Evolutionary conservation across 2,113 vertebrate species (phyloP), one percentile per base, ranked within the genome.

Genomic region (Xiphophorus hellerii): DNA sequence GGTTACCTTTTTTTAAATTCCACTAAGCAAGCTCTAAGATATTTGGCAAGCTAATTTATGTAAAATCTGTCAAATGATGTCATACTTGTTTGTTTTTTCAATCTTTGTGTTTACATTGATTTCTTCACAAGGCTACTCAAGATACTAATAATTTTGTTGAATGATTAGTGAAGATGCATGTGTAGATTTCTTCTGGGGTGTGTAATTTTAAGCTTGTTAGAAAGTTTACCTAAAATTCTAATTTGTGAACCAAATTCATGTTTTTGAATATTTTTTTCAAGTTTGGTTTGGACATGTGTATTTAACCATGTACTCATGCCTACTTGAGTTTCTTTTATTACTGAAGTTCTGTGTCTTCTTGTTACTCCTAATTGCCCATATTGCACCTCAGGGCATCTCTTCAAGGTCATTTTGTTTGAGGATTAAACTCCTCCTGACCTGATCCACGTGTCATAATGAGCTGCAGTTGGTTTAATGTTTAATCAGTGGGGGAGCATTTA

Each of bases 401-500:
- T 60, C 33, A 66, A 37, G 65, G 64, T 66, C 33, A 37, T 58
- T 25, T 58, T 11, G 25, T 66, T 39, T 66, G 39, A 35, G 20
- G 51, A 66, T 62, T 31, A 54, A 31, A 22, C 70, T 63, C 0
- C 37, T 79, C 61, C 68, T 39, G 11, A 27, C 33, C 37, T 66
- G 27, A 42, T 73, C 42, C 67, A 71, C 35, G 51, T 44, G n/a
- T 72, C 48, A 67, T 54, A 73, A 78, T 78, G 62, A 81, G 66
- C 66, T 66, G 35, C 72, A 62, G 28, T 67, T 61, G 62, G 66
- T 72, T 25, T 77, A 33, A 31, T 61, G 28, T 15, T 73, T 71
- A 73, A 66, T 73, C 15, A 22, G 73, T 44, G 39, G 78, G 78
- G 61, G 28, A 73, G 54, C 27, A 22, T 85, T 76, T 58, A 71